Evolutionary conservation across 2,113 vertebrate species (phyloP).

Genomic region (Rhodinocichla rosea): DNA sequence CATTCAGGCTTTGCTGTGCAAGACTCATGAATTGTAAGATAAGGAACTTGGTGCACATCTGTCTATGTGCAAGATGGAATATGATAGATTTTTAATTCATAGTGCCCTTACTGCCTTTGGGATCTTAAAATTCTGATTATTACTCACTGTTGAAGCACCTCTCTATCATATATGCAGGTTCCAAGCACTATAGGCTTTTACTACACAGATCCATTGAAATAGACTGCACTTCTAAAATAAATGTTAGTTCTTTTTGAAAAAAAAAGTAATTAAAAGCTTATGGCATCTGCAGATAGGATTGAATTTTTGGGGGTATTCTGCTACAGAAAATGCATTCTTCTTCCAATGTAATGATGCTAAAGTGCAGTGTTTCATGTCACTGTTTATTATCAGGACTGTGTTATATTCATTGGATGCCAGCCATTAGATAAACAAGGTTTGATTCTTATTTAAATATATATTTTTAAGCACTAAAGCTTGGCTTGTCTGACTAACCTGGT

Average conservation of each 20-base stretch:
- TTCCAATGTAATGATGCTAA: slow-evolving; percentile 1
- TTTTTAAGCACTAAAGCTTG: slow-evolving; percentile 29
- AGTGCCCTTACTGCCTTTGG: background rate
- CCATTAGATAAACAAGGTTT: slow-evolving; percentile 51
- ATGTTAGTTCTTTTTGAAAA: background rate
- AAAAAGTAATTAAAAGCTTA: background rate
- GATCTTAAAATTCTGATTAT: background rate
- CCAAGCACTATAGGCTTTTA: background rate
- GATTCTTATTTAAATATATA: slow-evolving; percentile 12
- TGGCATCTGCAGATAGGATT: background rate
- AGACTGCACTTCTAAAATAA: background rate
- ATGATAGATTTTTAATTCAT: background rate
- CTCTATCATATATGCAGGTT: background rate
- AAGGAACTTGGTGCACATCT: background rate
- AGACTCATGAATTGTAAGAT: background rate
- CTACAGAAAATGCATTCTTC: background rate
- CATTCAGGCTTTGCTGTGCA: background rate
- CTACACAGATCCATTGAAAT: background rate
- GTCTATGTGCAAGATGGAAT: background rate
- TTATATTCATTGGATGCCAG: slow-evolving; percentile 39
- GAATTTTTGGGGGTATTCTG: background rate
- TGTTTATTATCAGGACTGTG: slow-evolving; percentile 44
- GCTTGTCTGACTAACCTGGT: slow-evolving; percentile 27
- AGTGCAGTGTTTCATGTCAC: slow-evolving; percentile 36
- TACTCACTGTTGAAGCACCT: background rate